These are phyloP conservation scores for Venturia canescens DNA, from an alignment of 1,140 invertebrate genomes.

Conservation along the genomic window DNA sequence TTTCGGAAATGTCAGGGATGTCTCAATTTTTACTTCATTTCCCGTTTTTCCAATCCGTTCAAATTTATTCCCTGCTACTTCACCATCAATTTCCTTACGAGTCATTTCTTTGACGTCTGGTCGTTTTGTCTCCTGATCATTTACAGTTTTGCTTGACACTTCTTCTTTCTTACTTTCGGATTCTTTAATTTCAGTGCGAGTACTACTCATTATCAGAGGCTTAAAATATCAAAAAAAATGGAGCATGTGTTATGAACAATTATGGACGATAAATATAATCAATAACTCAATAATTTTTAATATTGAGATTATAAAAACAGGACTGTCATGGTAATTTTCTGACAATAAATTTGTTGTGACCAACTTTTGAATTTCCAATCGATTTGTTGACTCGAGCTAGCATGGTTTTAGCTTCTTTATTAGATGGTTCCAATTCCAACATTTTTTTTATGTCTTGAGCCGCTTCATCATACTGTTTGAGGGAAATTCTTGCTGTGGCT, in stretches of 20 bases:
- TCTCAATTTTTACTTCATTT: constrained; percentile 33
- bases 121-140: not conserved
- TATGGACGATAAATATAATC: not conserved
- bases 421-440: constrained; percentile 84
- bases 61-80: constrained; percentile 49
- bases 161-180: constrained; percentile 58
- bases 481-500: constrained; percentile 82
- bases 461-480: constrained; percentile 82
- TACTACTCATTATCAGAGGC: constrained; percentile 45
- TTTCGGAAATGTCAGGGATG: constrained; percentile 6
- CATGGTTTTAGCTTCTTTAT: constrained; percentile 80
- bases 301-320: no score
- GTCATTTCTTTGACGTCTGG: constrained; percentile 53
- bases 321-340: constrained; percentile 31
- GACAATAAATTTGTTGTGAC: constrained; percentile 45
- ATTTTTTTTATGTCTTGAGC: constrained; percentile 82
- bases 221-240: constrained; percentile 39
- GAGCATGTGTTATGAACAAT: constrained; percentile 28
- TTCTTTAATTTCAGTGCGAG: constrained; percentile 16
- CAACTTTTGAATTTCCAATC: constrained; percentile 72
- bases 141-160: constrained; percentile 50
- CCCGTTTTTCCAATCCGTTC: constrained; percentile 34
- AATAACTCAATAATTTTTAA: not conserved
- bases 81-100: constrained; percentile 57
- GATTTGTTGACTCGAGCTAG: constrained; percentile 78